Conservation (phyloP, 1,140 invertebrate species). For the Leptonema lineaticorne region DNA sequence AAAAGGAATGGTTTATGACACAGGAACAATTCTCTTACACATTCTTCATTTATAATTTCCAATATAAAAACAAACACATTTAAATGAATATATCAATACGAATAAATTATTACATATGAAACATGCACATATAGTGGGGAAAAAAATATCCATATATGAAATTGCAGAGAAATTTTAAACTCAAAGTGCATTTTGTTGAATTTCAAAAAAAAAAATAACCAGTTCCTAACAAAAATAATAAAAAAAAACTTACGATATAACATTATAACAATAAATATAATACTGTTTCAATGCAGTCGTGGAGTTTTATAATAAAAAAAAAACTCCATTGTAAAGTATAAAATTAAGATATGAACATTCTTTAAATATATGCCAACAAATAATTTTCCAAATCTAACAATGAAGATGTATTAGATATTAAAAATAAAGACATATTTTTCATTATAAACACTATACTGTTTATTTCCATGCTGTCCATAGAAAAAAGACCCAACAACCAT, state of each 20-base stretch:
- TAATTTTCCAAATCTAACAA: too few relatives aligned
- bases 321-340: too few relatives aligned
- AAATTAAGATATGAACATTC: too few relatives aligned
- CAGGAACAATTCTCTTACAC: not conserved
- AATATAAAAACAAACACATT: not conserved
- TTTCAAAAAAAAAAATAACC: constrained; percentile 7
- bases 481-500: too few relatives aligned
- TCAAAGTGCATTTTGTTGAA: constrained; percentile 4
- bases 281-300: constrained; percentile 21
- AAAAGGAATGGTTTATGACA: constrained; percentile 12
- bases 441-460: too few relatives aligned
- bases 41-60: not conserved
- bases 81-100: not conserved
- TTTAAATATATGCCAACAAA: too few relatives aligned
- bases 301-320: too few relatives aligned
- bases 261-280: constrained; percentile 25
- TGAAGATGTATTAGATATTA: too few relatives aligned
- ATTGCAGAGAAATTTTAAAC: not conserved
- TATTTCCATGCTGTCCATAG: too few relatives aligned
- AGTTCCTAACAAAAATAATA: not conserved
- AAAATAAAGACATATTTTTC: too few relatives aligned
- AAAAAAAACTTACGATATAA: constrained; percentile 17
- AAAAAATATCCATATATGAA: not conserved
- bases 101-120: too few relatives aligned
- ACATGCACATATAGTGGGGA: not conserved